Evolutionary conservation across 1,140 invertebrate species (phyloP).

Genomic region (Drosophila guanche): DNA sequence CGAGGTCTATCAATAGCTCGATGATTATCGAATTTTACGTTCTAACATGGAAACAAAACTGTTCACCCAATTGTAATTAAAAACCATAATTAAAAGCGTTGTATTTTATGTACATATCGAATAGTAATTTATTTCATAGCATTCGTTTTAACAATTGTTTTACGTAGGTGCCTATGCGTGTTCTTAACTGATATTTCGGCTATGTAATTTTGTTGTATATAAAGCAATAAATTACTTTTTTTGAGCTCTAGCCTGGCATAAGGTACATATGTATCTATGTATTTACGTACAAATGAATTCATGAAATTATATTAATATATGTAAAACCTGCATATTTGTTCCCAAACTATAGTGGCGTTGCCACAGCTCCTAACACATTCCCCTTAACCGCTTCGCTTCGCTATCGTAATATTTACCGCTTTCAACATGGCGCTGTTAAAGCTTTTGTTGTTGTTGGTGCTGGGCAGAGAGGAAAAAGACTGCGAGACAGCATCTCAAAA

Average conservation of each 20-base stretch:
- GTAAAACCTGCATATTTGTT: slow-evolving; percentile 49
- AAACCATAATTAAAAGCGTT: slow-evolving; percentile 16
- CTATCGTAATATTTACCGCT: slow-evolving; percentile 41
- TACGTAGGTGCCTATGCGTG: slow-evolving; percentile 59
- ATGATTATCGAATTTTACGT: too few species aligned
- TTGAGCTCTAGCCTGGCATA: too few species aligned
- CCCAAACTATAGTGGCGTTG: slow-evolving; percentile 29
- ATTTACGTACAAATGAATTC: too few species aligned
- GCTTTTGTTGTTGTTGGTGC: slow-evolving; percentile 45
- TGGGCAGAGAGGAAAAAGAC: slow-evolving; percentile 66
- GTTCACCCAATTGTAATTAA: too few species aligned
- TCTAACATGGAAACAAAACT: too few species aligned
- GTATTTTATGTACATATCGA: too few species aligned
- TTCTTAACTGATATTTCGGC: slow-evolving; percentile 80
- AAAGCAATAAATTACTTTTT: slow-evolving; percentile 80
- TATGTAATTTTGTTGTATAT: slow-evolving; percentile 80
- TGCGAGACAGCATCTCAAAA: slow-evolving; percentile 80
- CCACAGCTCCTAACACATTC: slow-evolving; percentile 11
- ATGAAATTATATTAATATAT: too few species aligned
- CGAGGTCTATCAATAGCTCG: too few species aligned
- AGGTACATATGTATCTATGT: too few species aligned
- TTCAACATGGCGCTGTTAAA: slow-evolving; percentile 50
- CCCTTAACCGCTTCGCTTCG: slow-evolving; percentile 40
- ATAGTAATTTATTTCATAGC: slow-evolving; percentile 79
- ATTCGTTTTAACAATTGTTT: slow-evolving; percentile 71